These are phyloP conservation scores for Zaprionus africanus DNA, from an alignment of 1,140 invertebrate genomes.

Conservation along the genomic window DNA sequence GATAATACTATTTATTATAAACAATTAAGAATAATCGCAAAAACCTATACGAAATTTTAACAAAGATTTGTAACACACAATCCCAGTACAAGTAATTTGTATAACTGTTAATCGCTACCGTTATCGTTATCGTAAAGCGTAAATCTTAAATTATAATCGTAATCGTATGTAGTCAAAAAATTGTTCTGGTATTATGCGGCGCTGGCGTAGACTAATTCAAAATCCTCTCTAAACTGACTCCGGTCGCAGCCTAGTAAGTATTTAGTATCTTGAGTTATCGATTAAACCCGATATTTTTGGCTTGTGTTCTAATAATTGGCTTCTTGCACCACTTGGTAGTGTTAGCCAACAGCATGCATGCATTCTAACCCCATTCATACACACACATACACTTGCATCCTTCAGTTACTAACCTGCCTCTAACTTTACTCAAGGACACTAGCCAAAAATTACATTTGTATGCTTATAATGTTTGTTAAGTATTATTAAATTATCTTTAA, in stretches of 20 bases:
- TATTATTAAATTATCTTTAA: too few relatives aligned
- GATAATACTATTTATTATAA: slow-evolving; percentile 27
- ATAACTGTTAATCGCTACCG: slow-evolving; percentile 45
- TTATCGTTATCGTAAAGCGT: slow-evolving; percentile 29
- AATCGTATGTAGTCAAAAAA: slow-evolving; percentile 35
- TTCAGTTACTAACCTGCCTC: slow-evolving; percentile 16
- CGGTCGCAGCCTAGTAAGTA: slow-evolving; percentile 65
- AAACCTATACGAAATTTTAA: slow-evolving; percentile 22
- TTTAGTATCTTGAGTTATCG: slow-evolving; percentile 57
- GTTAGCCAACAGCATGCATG: slow-evolving; percentile 51
- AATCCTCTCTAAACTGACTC: slow-evolving; percentile 18
- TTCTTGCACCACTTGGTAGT: slow-evolving; percentile 38
- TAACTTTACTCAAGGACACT: not conserved
- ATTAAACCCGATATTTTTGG: slow-evolving; percentile 37
- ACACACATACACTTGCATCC: not conserved
- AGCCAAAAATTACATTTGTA: not conserved
- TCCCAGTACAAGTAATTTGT: slow-evolving; percentile 44
- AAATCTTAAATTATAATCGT: slow-evolving; percentile 49
- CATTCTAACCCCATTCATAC: slow-evolving; percentile 37
- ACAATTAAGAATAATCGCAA: slow-evolving; percentile 1
- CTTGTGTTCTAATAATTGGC: slow-evolving; percentile 43
- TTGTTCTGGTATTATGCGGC: slow-evolving; percentile 44
- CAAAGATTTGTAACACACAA: slow-evolving; percentile 19
- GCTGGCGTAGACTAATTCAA: slow-evolving; percentile 53
- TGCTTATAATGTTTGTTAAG: not conserved